Base-by-base conservation (phyloP, 2,888 invertebrate species). In the Alloscopus bannaensis region DNA sequence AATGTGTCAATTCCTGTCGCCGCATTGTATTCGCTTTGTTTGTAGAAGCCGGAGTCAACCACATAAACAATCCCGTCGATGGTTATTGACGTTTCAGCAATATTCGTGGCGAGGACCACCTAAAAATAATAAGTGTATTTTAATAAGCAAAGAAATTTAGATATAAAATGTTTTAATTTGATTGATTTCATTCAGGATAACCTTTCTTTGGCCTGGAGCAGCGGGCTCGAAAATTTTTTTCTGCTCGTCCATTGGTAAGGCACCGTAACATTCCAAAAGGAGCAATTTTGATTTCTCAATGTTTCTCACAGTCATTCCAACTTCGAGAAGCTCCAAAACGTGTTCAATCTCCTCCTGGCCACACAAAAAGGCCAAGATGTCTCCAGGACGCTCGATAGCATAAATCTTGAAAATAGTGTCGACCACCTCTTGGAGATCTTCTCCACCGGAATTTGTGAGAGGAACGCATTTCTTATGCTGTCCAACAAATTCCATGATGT, bases 381-480 rank as follows among this genome's bases (percentile, higher is more conserved):
- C 98, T 0, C 96, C 94, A 87, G 62, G 24, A 1, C 16, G n/a
- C n/a, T 26, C 24, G 0, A 16, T 85, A 86, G 91, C 93, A 89
- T 99, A 99, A 73, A 99, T 99, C 89, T 99, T 98, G 98, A 99
- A 98, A 0, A 99, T 97, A 0, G 99, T 99, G 64, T 98, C 98
- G 16, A 99, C 90, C 0, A 98, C 96, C 0, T 98, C 98, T 87
- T 99, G 98, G 71, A 99, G 89, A 88, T 99, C 99, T 88, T 99
- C 99, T 6, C n/a, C n/a, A n/a, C n/a, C n/a, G n/a, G n/a, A n/a
- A n/a, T n/a, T n/a, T n/a, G n/a, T n/a, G n/a, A n/a, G n/a, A n/a
- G n/a, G n/a, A n/a, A n/a, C n/a, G n/a, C n/a, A n/a, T n/a, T n/a
- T n/a, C n/a, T n/a, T n/a, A n/a, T n/a, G n/a, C n/a, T n/a, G n/a